Evolutionary conservation across 2,797 vertebrate genomes (phyloP).

Genomic region (Varecia variegata): DNA sequence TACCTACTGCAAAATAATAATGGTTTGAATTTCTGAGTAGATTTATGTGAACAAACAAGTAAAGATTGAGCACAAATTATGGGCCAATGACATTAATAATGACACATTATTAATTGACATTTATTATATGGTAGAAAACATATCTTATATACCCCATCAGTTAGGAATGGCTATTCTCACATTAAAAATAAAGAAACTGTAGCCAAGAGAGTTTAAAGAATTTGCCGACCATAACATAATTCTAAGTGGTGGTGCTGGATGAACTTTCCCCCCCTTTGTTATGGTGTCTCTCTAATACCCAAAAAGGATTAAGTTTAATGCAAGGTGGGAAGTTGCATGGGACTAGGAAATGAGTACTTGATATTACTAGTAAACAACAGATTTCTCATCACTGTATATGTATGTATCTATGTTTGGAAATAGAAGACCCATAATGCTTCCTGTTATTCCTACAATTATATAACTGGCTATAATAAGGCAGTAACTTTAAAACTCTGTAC

Average conservation of each 20-base stretch:
- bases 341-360: constrained; percentile 11
- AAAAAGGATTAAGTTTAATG: background rate
- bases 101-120: background rate
- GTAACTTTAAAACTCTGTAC: background rate
- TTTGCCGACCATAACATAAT: background rate
- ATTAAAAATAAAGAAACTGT: background rate
- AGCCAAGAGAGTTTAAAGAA: background rate
- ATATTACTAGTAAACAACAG: background rate
- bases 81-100: background rate
- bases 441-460: background rate
- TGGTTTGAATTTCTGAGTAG: background rate
- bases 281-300: background rate
- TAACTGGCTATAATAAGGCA: constrained; percentile 2
- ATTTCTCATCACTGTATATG: background rate
- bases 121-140: background rate
- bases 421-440: background rate
- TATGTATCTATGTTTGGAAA: constrained; percentile 1
- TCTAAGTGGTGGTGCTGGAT: background rate
- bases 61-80: background rate
- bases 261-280: background rate
- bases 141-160: background rate
- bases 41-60: background rate
- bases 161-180: background rate
- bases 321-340: background rate
- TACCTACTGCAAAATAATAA: background rate